Conservation (phyloP, 2,797 vertebrate species). For the Pagetopsis macropterus region DNA sequence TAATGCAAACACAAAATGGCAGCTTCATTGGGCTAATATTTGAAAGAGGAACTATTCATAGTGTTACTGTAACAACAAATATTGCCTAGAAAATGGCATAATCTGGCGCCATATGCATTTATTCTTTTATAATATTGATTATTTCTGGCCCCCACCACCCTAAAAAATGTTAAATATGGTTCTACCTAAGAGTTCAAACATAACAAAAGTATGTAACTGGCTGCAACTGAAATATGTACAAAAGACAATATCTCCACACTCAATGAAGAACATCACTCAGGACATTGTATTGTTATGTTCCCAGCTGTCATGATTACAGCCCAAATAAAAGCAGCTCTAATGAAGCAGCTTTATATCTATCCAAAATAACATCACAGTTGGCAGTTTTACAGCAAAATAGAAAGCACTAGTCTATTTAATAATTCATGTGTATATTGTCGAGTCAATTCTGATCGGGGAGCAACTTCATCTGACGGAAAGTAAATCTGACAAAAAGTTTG, state of each 20-base stretch:
- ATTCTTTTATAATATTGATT: too few species aligned
- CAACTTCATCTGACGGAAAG: slow-evolving; percentile 1
- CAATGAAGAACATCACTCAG: slow-evolving; percentile 1
- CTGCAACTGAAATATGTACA: neutral
- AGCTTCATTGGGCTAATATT: neutral
- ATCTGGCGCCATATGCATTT: too few species aligned
- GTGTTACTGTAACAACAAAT: neutral
- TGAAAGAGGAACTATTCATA: neutral
- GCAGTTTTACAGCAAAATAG: slow-evolving; percentile 38
- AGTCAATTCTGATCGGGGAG: slow-evolving; percentile 18
- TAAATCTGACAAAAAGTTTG: slow-evolving; percentile 7
- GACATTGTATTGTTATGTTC: neutral
- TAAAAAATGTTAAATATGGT: neutral
- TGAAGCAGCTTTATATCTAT: slow-evolving; percentile 28
- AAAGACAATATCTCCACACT: neutral
- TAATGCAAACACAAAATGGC: neutral
- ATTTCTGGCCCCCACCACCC: too few species aligned
- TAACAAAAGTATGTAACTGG: neutral
- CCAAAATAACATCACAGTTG: slow-evolving; percentile 34
- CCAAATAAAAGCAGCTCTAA: slow-evolving; percentile 20
- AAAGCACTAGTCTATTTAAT: slow-evolving; percentile 49
- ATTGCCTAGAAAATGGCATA: neutral
- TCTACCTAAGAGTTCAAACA: neutral
- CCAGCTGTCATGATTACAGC: slow-evolving; percentile 21
- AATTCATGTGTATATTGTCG: slow-evolving; percentile 50